Conservation (phyloP, 2,888 invertebrate genomes). For the Thecophora atra region DNA sequence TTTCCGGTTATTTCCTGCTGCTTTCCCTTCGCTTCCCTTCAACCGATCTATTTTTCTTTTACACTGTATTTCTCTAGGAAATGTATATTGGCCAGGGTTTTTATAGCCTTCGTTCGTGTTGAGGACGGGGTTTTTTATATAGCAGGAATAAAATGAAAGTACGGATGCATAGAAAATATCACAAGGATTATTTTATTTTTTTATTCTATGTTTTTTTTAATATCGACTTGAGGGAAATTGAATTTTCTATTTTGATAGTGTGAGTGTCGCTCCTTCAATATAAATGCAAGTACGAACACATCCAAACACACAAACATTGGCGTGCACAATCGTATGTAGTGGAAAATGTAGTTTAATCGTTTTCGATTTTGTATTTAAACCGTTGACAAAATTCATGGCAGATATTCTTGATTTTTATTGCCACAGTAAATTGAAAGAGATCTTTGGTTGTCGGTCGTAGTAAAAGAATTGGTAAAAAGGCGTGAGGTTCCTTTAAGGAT, state of each 20-base stretch:
- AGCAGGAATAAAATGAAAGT: conserved; percentile 9
- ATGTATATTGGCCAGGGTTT: conserved; percentile 1
- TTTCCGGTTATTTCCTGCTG: conserved; percentile 20
- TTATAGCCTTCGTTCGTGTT: not conserved
- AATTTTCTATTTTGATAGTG: conserved; percentile 13
- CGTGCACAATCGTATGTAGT: conserved; percentile 20
- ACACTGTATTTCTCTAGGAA: too few species aligned
- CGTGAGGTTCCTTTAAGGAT: not conserved
- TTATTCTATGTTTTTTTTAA: conserved; percentile 10
- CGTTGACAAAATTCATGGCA: conserved; percentile 59
- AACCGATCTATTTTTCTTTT: not conserved
- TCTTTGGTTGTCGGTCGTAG: not conserved
- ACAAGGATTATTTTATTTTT: conserved; percentile 34
- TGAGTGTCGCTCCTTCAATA: conserved; percentile 1
- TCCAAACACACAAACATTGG: conserved; percentile 6
- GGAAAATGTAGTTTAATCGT: conserved; percentile 61
- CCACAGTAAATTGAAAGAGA: conserved; percentile 56
- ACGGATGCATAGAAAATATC: conserved; percentile 31
- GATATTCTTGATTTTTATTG: conserved; percentile 64
- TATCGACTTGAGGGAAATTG: conserved; percentile 23
- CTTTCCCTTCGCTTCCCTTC: not conserved
- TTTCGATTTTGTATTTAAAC: conserved; percentile 52
- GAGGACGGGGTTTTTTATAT: conserved; percentile 24
- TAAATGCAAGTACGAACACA: not conserved
- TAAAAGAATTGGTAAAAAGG: not conserved